A percentile compares a stretch with the other conserved stretches of the same genome.
Conservation (phyloP, 2,113 vertebrate genomes). For the Talpa occidentalis region DNA sequence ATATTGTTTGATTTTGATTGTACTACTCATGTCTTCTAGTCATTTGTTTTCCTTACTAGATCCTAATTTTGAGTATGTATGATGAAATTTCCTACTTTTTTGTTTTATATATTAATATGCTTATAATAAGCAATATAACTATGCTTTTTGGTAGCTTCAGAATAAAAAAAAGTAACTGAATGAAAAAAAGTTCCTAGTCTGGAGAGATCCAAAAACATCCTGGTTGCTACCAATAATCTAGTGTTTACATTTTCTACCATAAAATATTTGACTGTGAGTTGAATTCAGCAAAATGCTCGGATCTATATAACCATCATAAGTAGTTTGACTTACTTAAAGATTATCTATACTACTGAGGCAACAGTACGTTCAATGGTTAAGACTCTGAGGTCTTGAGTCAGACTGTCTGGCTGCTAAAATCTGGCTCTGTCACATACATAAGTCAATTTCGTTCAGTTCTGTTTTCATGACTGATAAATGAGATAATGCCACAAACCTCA, state of each 20-base stretch:
- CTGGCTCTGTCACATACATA: background rate
- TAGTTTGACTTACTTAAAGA: slow-evolving; percentile 15
- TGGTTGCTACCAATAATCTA: background rate
- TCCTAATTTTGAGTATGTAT: background rate
- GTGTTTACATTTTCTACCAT: background rate
- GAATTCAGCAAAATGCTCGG: background rate
- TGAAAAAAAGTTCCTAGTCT: background rate
- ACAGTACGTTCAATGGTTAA: background rate
- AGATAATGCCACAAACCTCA: background rate
- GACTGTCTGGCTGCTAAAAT: slow-evolving; percentile 12
- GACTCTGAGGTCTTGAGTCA: background rate
- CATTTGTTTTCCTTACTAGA: background rate
- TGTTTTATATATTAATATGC: slow-evolving; percentile 1
- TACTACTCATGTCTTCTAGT: background rate
- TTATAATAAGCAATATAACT: too few species aligned
- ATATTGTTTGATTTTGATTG: background rate
- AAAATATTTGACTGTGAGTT: slow-evolving; percentile 4
- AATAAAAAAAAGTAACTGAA: background rate
- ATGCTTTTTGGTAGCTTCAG: background rate
- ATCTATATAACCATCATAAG: background rate
- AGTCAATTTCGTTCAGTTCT: background rate
- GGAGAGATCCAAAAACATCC: background rate
- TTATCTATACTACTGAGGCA: background rate
- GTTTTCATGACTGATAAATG: background rate
- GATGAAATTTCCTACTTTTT: background rate